Evolutionary conservation across 2,113 vertebrate species (phyloP).

Genomic region (Microtus montanus): DNA sequence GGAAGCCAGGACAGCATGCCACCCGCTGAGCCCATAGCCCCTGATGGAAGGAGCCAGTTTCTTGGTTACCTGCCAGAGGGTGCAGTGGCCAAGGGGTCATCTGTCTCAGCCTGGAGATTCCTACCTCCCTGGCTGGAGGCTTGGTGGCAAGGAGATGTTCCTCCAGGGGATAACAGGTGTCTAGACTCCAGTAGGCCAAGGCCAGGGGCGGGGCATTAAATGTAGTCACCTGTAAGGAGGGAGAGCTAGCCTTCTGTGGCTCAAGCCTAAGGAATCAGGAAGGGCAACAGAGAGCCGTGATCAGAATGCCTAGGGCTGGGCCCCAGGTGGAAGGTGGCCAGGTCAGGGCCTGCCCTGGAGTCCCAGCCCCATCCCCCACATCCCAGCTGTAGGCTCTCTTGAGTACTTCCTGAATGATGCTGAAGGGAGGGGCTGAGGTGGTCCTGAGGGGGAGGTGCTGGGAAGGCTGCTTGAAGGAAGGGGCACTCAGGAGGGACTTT

Average conservation of each 20-base stretch:
- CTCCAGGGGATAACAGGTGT: background rate
- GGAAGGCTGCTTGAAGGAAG: constrained; percentile 24
- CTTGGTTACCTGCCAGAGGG: background rate
- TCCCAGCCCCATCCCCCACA: too few relatives aligned
- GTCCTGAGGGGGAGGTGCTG: background rate
- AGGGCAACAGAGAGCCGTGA: background rate
- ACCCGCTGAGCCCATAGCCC: background rate
- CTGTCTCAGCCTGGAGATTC: background rate
- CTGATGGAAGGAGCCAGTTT: background rate
- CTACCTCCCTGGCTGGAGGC: background rate
- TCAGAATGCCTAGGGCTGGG: background rate
- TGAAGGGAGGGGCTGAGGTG: background rate
- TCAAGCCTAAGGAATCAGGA: background rate
- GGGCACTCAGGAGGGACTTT: background rate
- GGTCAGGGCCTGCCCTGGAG: background rate
- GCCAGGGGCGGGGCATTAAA: background rate
- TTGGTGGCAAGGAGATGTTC: background rate
- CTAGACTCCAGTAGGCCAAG: background rate
- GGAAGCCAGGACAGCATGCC: background rate
- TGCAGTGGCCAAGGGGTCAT: background rate
- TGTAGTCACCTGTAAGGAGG: background rate
- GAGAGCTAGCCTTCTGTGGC: background rate
- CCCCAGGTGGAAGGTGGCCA: background rate
- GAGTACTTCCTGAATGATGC: background rate
- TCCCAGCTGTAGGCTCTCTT: background rate